Base-by-base conservation (phyloP, 2,113 vertebrate genomes). In the Pitta sordida region DNA sequence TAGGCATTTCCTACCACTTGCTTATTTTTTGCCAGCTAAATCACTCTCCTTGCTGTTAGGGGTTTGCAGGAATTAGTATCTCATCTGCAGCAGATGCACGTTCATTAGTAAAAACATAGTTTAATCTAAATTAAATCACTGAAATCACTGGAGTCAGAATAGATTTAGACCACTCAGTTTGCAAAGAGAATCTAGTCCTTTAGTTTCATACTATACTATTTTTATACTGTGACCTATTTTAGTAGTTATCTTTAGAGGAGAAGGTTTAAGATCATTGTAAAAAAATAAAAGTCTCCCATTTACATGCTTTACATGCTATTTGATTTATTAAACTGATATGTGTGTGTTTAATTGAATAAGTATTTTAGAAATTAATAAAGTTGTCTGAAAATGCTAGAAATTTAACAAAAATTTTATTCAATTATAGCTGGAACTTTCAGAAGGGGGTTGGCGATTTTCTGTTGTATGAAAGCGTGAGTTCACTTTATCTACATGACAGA, bases 141-240 rank as follows among this genome's bases (percentile, higher is more conserved):
- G 27, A 70, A 92, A 93, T 91, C 55, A 84, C 1, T 46, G 27
- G 23, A 86, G 49, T 55, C 79, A 20, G 21, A 36, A 48, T 48
- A 43, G 41, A 86, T 86, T 81, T 82, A 86, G 64, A 55, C 21
- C 21, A 55, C 48, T 58, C 34, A 17, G 49, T 90, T 55, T 87
- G 55, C 53, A 68, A 92, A 95, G 21, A 87, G 74, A 80, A 80
- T 80, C 86, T 70, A 86, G 81, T 80, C 73, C 59, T 80, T 76
- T 70, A 48, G 15, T 93, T 95, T 80, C 83, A 91, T 94, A 86
- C 86, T 70, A 37, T 43, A 68, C 84, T 96, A 94, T 96, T 94
- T 96, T 96, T 95, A 91, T 53, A 60, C 77, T 75, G 39, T 96
- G 94, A 95, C 95, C 95, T 94, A 95, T 93, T 96, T 97, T 49